Conservation (phyloP, 2,113 vertebrate species). For the Amazona vittata region DNA sequence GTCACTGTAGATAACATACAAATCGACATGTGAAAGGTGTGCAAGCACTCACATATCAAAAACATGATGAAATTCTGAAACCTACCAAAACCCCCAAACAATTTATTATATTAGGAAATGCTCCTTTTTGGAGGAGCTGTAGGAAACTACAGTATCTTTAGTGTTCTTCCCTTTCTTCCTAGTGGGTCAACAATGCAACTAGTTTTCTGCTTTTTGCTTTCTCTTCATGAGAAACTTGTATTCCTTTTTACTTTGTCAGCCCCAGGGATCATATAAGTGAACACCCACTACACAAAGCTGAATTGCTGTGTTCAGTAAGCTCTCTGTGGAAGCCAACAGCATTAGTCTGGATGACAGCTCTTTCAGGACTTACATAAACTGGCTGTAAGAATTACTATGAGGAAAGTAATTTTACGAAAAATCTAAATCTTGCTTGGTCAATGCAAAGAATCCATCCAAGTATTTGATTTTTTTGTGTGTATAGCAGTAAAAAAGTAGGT, state of each 20-base stretch:
- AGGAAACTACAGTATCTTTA: neutral
- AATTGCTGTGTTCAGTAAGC: neutral
- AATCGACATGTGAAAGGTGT: neutral
- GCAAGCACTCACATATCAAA: neutral
- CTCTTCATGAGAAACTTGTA: neutral
- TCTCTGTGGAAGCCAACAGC: neutral
- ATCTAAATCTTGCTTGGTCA: neutral
- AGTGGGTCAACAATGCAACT: neutral
- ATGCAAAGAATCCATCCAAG: neutral
- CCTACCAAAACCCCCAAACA: neutral
- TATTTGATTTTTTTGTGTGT: neutral
- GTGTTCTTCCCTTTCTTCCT: neutral
- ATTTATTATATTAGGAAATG: neutral
- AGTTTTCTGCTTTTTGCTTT: neutral
- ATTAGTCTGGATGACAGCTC: neutral
- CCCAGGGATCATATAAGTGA: neutral
- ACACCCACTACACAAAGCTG: neutral
- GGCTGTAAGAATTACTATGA: neutral
- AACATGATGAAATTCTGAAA: neutral
- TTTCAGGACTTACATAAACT: neutral
- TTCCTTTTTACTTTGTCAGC: neutral
- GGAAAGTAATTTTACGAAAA: neutral
- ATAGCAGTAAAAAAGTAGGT: neutral
- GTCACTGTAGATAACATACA: neutral
- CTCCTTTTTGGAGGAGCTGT: neutral